Evolutionary conservation across 2,797 vertebrate species (phyloP).

Genomic region (Siniperca obscura): DNA sequence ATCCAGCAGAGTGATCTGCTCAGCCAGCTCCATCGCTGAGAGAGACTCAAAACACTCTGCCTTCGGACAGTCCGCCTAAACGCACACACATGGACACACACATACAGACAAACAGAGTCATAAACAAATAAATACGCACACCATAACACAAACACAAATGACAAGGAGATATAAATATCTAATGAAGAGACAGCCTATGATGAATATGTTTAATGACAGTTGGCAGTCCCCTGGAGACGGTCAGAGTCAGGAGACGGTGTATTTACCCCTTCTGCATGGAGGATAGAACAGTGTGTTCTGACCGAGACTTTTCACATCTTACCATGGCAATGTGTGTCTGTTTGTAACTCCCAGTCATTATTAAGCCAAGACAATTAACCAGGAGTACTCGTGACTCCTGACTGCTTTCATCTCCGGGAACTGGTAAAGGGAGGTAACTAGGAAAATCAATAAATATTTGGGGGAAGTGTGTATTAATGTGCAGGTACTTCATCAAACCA

Average conservation of each 20-base stretch:
- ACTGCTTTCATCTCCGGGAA: slow-evolving; percentile 15
- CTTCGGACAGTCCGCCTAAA: slow-evolving; percentile 89
- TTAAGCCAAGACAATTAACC: slow-evolving; percentile 6
- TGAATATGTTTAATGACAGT: slow-evolving; percentile 50
- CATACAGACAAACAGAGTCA: slow-evolving; percentile 24
- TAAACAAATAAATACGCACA: slow-evolving; percentile 20
- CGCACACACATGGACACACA: slow-evolving; percentile 21
- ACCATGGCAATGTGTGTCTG: slow-evolving; percentile 5
- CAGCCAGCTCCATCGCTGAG: slow-evolving; percentile 96
- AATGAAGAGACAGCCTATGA: slow-evolving; percentile 33
- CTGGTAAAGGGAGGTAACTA: neutral
- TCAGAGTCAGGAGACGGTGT: slow-evolving; percentile 14
- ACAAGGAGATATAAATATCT: slow-evolving; percentile 51
- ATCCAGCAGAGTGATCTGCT: slow-evolving; percentile 97
- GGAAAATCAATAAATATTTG: slow-evolving; percentile 15
- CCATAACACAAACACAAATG: slow-evolving; percentile 19
- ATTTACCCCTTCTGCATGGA: slow-evolving; percentile 22
- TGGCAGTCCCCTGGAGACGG: slow-evolving; percentile 33
- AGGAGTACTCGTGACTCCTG: neutral
- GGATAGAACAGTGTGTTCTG: slow-evolving; percentile 21
- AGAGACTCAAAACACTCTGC: slow-evolving; percentile 94
- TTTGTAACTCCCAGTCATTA: slow-evolving; percentile 3
- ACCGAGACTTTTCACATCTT: slow-evolving; percentile 16
- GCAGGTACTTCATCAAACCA: slow-evolving; percentile 16
- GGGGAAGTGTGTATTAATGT: slow-evolving; percentile 2